These are phyloP conservation scores for Gandaritis pyraliata DNA, from an alignment of 2,888 invertebrate species.

Conservation along the genomic window DNA sequence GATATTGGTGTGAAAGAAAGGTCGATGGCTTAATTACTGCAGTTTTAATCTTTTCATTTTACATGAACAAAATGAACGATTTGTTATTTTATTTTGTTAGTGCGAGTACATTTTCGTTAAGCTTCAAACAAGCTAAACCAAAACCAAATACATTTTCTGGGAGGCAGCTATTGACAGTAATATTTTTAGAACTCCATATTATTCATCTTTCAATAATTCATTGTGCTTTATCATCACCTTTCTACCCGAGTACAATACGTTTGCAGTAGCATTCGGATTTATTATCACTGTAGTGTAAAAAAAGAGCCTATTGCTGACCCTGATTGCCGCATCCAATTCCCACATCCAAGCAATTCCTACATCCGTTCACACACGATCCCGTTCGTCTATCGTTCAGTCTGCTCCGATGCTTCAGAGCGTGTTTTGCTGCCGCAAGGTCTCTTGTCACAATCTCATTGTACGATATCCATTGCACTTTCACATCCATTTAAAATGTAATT, in stretches of 20 bases:
- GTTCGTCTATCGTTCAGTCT: slow-evolving; percentile 57
- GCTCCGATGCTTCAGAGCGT: slow-evolving; percentile 76
- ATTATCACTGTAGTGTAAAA: not conserved
- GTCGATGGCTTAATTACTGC: slow-evolving; percentile 16
- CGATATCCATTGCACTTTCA: slow-evolving; percentile 28
- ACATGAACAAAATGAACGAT: not conserved
- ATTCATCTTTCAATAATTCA: too few relatives aligned
- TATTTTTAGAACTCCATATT: too few relatives aligned
- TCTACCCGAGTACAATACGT: too few relatives aligned
- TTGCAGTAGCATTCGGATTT: too few relatives aligned
- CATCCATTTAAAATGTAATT: slow-evolving; percentile 41
- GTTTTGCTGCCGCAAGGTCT: slow-evolving; percentile 80
- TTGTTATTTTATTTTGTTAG: not conserved
- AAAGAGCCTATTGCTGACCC: not conserved
- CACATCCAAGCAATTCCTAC: slow-evolving; percentile 25
- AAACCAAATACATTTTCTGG: too few relatives aligned
- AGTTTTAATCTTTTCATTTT: not conserved
- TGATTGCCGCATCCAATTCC: slow-evolving; percentile 52
- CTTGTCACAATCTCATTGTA: slow-evolving; percentile 35
- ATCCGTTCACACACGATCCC: slow-evolving; percentile 35
- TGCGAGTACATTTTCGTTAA: too few relatives aligned
- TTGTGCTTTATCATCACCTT: too few relatives aligned
- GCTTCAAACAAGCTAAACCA: too few relatives aligned
- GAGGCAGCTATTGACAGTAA: too few relatives aligned
- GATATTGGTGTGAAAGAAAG: slow-evolving; percentile 3